phyloP scores from a whole-genome alignment of 2,797 vertebrate species.

The Aldrovandia affinis region DNA sequence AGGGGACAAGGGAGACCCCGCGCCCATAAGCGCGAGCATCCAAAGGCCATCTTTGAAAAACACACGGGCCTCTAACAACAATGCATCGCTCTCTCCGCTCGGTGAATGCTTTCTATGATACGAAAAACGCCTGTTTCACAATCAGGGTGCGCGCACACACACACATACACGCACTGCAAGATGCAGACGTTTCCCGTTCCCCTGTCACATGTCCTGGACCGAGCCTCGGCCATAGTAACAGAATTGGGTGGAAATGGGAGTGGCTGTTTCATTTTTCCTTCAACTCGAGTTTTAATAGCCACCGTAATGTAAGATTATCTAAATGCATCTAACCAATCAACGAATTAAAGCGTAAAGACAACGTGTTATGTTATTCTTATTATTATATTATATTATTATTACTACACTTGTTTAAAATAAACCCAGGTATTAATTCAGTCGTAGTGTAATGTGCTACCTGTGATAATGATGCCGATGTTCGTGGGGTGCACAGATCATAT shows the following conservation, averaged over 20 bases:
- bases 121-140: background rate
- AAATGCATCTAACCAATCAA: background rate
- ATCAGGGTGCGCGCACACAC: background rate
- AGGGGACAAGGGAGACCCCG: background rate
- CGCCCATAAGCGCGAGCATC: background rate
- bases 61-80: background rate
- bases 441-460: background rate
- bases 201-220: constrained; percentile 14
- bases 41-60: background rate
- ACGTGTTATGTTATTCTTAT: background rate
- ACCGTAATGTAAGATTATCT: constrained; percentile 1
- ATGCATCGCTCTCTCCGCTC: background rate
- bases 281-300: background rate
- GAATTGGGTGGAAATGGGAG: constrained; percentile 28
- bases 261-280: constrained; percentile 18
- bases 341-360: background rate
- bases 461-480: background rate
- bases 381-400: background rate
- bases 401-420: constrained; percentile 1
- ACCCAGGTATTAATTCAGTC: background rate
- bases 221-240: constrained; percentile 18
- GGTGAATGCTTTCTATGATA: background rate
- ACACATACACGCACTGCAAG: background rate
- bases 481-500: background rate
- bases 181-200: constrained; percentile 17